Evolutionary conservation across 1,140 invertebrate species (phyloP).

Genomic region (Aphelenchoides besseyi): DNA sequence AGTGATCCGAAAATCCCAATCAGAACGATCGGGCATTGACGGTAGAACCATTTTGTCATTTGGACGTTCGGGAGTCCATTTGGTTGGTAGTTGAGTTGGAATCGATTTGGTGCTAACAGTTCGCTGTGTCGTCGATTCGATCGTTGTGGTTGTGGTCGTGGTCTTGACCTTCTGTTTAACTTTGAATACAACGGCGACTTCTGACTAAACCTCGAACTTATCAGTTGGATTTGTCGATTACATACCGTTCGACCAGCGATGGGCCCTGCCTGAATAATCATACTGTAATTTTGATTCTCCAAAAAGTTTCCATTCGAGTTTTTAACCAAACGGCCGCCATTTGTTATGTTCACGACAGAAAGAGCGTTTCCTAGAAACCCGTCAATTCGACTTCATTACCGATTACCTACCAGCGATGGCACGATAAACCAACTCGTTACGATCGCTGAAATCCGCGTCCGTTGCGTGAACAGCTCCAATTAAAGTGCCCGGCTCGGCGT

Average conservation of each 20-base stretch:
- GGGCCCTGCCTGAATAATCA: conserved; percentile 22
- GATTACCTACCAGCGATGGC: conserved; percentile 24
- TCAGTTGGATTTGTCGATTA: no score
- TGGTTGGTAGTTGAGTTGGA: conserved; percentile 1
- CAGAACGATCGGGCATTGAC: not conserved
- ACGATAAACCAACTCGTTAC: conserved; percentile 13
- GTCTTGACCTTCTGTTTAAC: not conserved
- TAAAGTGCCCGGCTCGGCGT: conserved; percentile 22
- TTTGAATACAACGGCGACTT: conserved; percentile 8
- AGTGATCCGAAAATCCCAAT: conserved; percentile 9
- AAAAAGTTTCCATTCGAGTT: conserved; percentile 5
- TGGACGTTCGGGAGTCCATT: not conserved
- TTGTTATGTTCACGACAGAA: conserved; percentile 18
- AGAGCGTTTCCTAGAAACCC: conserved; percentile 25
- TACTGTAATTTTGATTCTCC: not conserved
- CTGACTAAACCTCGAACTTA: conserved; percentile 11
- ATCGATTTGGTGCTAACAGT: not conserved
- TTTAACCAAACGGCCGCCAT: conserved; percentile 27
- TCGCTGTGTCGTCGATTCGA: not conserved
- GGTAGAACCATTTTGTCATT: conserved; percentile 9
- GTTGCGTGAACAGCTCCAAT: conserved; percentile 39
- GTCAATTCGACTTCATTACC: conserved; percentile 24
- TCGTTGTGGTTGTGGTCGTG: not conserved
- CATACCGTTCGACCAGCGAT: conserved; percentile 14
- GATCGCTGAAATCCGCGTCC: conserved; percentile 42